Base-by-base conservation (phyloP, 2,888 invertebrate genomes). In the Tetanocera ferruginea region DNA sequence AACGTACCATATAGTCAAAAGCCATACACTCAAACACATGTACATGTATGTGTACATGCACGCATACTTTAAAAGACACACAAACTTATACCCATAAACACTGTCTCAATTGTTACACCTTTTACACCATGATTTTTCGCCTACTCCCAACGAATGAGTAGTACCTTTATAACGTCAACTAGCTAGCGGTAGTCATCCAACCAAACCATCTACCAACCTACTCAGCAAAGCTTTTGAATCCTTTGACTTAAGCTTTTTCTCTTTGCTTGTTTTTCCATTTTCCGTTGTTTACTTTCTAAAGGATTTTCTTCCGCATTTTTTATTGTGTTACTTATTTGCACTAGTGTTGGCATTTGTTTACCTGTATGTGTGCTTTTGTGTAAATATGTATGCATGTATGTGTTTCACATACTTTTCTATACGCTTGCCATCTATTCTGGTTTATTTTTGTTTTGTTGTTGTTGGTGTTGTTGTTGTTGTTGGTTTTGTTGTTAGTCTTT, bases 1-100 rank as follows among this genome's bases (percentile, higher is more conserved):
- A 80, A 79, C 81, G 81, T 79, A 74, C 76, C 76, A 76, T 78
- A 78, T 77, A 80, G 69, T 74, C 14, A 76, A 62, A 43, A 60
- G 28, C 55, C 31, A 78, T 25, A 23, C 67, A 60, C n/a, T 3
- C 55, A 78, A 4, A 64, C 60, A 23, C 43, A n/a, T n/a, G n/a
- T n/a, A 28, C n/a, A 43, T 5, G n/a, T n/a, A n/a, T n/a, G n/a
- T n/a, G n/a, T n/a, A 25, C 55, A 67, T 23, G 14, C 34, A 23
- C n/a, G 43, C 52, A 76, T n/a, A 60, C 23, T 57, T 51, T 62
- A 19, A 67, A 19, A 23, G 55, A 75, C 19, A 69, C 51, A 64
- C 31, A 28, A 64, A n/a, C n/a, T 19, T 23, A 55, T 23, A 19
- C 3, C 37, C 52, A 55, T 70, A 70, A 28, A 31, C 60, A 37